phyloP scores from a whole-genome alignment of 2,797 vertebrate genomes.

The Sebastiscus albofasciatus region DNA sequence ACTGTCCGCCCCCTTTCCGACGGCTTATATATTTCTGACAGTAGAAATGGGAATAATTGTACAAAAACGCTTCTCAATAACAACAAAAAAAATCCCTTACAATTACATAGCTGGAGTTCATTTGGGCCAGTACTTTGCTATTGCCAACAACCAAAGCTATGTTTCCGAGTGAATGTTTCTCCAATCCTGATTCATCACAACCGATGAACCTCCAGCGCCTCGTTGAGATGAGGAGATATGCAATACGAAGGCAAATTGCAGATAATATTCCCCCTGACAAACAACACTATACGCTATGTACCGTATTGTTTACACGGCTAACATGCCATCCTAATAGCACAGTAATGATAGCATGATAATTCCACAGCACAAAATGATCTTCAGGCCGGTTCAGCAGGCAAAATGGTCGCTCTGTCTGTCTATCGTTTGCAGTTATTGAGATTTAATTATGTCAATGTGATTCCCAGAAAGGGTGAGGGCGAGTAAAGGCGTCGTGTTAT shows the following conservation, averaged over 20 bases:
- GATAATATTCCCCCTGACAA: constrained; percentile 51
- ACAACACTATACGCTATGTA: constrained; percentile 21
- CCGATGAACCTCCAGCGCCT: constrained; percentile 53
- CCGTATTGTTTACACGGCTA: constrained; percentile 52
- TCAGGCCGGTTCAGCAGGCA: constrained; percentile 18
- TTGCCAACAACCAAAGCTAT: constrained; percentile 69
- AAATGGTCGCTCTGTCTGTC: constrained; percentile 32
- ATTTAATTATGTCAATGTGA: constrained; percentile 59
- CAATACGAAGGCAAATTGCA: constrained; percentile 61
- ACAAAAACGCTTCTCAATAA: constrained; percentile 71
- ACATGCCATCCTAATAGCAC: constrained; percentile 52
- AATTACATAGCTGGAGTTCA: constrained; percentile 74
- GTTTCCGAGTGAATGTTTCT: constrained; percentile 61
- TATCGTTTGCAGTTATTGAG: constrained; percentile 47
- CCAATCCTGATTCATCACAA: constrained; percentile 57
- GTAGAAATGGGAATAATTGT: constrained; percentile 80
- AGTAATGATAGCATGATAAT: constrained; percentile 56
- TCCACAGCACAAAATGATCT: constrained; percentile 52
- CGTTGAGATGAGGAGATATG: constrained; percentile 56
- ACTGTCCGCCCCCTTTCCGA: constrained; percentile 59
- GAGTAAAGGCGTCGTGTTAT: constrained; percentile 38
- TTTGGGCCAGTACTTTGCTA: constrained; percentile 65
- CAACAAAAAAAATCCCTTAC: constrained; percentile 63
- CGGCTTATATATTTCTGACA: constrained; percentile 73
- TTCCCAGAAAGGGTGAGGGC: constrained; percentile 52